phyloP scores from a whole-genome alignment of 2,113 vertebrate species.

The Diphyllodes magnificus region DNA sequence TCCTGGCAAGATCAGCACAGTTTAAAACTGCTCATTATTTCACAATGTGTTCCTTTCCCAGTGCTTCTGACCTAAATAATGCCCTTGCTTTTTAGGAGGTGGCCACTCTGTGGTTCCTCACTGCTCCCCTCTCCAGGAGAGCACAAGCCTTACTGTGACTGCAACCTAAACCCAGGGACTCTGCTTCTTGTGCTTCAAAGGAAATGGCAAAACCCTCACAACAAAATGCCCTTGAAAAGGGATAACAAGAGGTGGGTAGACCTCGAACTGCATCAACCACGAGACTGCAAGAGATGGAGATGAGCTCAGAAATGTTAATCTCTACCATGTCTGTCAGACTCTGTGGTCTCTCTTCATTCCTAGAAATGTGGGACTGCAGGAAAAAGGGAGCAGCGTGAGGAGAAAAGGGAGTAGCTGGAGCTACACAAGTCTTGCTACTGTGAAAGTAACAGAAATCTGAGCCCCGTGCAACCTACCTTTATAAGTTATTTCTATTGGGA shows the following conservation, averaged over 20 bases:
- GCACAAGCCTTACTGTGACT: background rate
- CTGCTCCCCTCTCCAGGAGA: background rate
- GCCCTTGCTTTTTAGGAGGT: background rate
- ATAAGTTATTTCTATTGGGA: background rate
- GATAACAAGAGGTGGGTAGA: background rate
- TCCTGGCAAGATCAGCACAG: background rate
- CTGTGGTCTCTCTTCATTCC: background rate
- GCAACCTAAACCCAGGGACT: background rate
- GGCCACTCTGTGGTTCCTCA: background rate
- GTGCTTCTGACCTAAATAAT: background rate
- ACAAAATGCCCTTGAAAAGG: background rate
- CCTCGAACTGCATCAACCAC: background rate
- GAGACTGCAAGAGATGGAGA: background rate
- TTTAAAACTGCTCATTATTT: background rate
- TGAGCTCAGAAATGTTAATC: background rate
- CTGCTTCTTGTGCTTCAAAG: background rate
- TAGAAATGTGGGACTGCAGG: background rate
- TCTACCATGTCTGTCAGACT: background rate
- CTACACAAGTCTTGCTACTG: rapidly evolving
- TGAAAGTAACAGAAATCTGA: background rate
- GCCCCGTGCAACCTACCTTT: background rate
- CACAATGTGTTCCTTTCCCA: background rate
- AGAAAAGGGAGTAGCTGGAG: background rate
- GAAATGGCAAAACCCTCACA: background rate
- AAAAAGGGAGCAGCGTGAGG: background rate